Base-by-base conservation (phyloP, 1,140 invertebrate species). In the Neodiprion lecontei region DNA sequence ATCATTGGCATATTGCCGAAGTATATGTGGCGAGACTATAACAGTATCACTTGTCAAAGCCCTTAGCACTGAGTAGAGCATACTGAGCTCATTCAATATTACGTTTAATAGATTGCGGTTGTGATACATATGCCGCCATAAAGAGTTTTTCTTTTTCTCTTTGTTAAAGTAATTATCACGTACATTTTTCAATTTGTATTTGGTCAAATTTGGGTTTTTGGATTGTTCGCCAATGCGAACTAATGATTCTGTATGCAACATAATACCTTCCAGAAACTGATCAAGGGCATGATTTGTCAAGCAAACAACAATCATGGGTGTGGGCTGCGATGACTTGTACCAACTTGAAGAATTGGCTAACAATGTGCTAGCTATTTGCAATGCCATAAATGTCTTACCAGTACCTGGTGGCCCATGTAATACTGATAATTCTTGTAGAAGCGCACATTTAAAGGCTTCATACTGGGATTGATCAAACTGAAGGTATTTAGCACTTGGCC, bases 211-310 rank as follows among this genome's bases (percentile, higher is more conserved):
- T 83, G 91, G 87, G 80, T 89, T 92, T 79, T 91, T 91, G 1
- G 92, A 93, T 84, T 94, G 91, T 7, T 91, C 91, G 7, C 96
- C 96, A 76, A 97, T 90, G 47, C 96, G 89, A 12, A 95, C 88
- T 72, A 96, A 88, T 8, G 74, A 23, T 90, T 87, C 0, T 88
- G 61, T 2, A 91, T 93, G 3, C 83, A 73, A 8, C 91, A 80
- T 10, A 61, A 61, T 61, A 23, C 92, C 94, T 84, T 95, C 92
- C n/a, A 97, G 84, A 88, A 97, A 97, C 83, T 97, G 95, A 89
- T 97, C 96, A 3, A 97, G 83, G 1, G 96, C 96, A 85, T 97
- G 95, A 83, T 97, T 97, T 0, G 95, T 96, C 78, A 93, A 96
- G 81, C 95, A 96, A 23, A 97, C 91, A 11, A 97, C 89, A 2